Evolutionary conservation across 2,888 invertebrate species (phyloP).

Genomic region (Latrodectus hesperus): DNA sequence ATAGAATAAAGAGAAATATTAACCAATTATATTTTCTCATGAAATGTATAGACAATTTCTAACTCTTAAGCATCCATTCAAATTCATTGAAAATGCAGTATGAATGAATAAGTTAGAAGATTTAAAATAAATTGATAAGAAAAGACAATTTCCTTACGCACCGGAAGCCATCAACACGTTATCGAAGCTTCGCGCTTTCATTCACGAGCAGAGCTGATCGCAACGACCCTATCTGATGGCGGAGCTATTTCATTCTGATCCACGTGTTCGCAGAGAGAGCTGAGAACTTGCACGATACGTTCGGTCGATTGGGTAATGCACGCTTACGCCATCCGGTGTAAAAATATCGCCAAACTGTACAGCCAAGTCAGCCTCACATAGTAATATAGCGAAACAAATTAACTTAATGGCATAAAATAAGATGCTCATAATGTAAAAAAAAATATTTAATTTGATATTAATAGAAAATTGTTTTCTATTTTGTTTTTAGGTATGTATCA

Average conservation of each 20-base stretch:
- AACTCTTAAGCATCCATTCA: no score
- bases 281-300: constrained; percentile 15
- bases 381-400: neutral
- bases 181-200: no score
- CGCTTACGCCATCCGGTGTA: constrained; percentile 31
- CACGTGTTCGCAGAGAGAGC: constrained; percentile 38
- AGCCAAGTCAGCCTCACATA: constrained; percentile 16
- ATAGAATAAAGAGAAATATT: no score
- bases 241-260: constrained; percentile 12
- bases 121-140: no score
- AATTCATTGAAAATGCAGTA: no score
- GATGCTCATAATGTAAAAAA: neutral
- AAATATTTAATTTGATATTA: neutral
- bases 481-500: neutral
- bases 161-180: no score
- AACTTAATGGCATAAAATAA: neutral
- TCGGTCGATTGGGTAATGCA: constrained; percentile 27
- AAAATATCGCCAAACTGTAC: constrained; percentile 49
- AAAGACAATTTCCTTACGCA: no score
- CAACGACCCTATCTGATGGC: neutral
- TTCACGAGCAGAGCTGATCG: neutral
- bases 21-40: no score
- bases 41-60: no score
- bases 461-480: neutral
- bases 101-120: no score